Conservation (phyloP, 1,140 invertebrate species). For the Halesus radiatus region DNA sequence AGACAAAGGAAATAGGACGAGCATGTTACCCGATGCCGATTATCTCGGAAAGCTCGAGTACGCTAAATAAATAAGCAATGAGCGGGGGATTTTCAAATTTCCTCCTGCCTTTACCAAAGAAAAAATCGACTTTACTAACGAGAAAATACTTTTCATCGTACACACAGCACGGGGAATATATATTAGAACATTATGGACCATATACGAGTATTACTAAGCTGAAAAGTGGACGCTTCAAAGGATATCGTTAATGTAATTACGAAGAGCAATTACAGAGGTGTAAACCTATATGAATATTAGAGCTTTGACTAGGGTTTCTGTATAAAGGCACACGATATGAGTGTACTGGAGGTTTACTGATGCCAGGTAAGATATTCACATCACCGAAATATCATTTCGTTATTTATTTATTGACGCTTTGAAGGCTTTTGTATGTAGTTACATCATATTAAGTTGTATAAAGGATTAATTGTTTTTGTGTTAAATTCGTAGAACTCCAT, state of each 20-base stretch:
- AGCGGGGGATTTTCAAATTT: not conserved
- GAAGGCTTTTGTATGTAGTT: no score
- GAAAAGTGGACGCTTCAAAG: constrained; percentile 20
- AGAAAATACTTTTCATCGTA: not conserved
- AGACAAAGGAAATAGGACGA: no score
- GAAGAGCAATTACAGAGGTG: not conserved
- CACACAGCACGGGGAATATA: not conserved
- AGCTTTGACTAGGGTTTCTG: not conserved
- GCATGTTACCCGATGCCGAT: no score
- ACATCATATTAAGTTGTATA: no score
- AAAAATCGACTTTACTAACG: not conserved
- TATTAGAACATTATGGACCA: not conserved
- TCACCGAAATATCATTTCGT: no score
- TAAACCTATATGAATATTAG: not conserved
- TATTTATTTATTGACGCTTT: no score
- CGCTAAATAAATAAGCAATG: no score
- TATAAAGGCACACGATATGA: constrained; percentile 24
- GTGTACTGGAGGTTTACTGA: not conserved
- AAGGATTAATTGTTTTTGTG: no score
- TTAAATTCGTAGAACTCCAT: no score
- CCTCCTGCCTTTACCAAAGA: not conserved
- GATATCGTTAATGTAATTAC: constrained; percentile 13
- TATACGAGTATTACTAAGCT: no score
- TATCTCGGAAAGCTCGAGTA: no score
- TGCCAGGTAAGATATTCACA: no score